A percentile compares a stretch with the other conserved stretches of the same genome.
These are phyloP conservation scores for Pachypeltis micranthus DNA, from an alignment of 1,140 invertebrate genomes.

Conservation along the genomic window DNA sequence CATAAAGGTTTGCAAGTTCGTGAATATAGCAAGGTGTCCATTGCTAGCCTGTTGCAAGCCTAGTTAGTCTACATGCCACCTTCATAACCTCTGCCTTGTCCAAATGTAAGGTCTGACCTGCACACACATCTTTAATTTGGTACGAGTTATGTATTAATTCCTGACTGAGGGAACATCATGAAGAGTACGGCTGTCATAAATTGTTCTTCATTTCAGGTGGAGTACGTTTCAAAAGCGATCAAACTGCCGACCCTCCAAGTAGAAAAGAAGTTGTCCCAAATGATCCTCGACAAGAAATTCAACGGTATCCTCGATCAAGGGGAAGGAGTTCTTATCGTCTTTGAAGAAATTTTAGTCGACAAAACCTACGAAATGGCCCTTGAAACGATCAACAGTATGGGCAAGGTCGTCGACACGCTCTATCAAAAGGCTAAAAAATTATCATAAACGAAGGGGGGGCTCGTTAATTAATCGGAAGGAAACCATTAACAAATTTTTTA, in stretches of 20 bases:
- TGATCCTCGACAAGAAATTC: constrained; percentile 98
- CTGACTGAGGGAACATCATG: too few species aligned
- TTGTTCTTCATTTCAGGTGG: constrained; percentile 45
- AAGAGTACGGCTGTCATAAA: too few species aligned
- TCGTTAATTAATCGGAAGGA: not conserved
- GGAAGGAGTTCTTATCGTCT: constrained; percentile 92
- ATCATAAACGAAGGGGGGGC: constrained; percentile 47
- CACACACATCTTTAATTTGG: too few species aligned
- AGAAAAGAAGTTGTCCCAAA: constrained; percentile 97
- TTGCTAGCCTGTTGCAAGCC: too few species aligned
- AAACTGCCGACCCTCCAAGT: constrained; percentile 80
- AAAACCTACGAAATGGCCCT: constrained; percentile 95
- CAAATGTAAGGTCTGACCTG: too few species aligned
- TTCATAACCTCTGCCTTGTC: too few species aligned
- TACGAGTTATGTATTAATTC: too few species aligned
- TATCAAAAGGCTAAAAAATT: constrained; percentile 98
- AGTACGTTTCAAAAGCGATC: constrained; percentile 64
- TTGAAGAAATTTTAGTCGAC: constrained; percentile 87
- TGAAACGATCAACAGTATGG: constrained; percentile 96
- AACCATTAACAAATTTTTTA: not conserved
- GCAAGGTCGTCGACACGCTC: constrained; percentile 95
- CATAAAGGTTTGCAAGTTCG: too few species aligned
- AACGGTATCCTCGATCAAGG: constrained; percentile 96
- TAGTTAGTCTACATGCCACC: too few species aligned
- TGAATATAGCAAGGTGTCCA: too few species aligned